Evolutionary conservation across 2,113 vertebrate genomes (phyloP).

Genomic region (Ammodytes dubius): DNA sequence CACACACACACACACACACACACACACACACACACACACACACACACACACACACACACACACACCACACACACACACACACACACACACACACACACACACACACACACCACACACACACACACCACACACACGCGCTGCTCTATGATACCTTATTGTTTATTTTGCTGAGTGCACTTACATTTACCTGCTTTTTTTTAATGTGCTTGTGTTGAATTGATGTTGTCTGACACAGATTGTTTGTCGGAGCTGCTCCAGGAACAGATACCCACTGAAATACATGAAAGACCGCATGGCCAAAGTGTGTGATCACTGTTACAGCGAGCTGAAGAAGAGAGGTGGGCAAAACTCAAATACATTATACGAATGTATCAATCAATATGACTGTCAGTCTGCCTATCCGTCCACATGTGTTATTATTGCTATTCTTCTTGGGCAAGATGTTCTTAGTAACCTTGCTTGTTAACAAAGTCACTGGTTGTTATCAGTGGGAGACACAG

Average conservation of each 20-base stretch:
- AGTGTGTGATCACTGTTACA: conserved; percentile 96
- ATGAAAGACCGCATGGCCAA: conserved; percentile 95
- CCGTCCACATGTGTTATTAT: not conserved
- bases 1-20: no score
- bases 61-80: no score
- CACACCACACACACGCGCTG: no score
- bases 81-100: no score
- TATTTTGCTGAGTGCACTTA: not conserved
- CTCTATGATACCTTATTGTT: no score
- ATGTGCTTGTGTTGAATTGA: conserved; percentile 1
- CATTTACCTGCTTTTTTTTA: not conserved
- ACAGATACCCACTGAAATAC: conserved; percentile 96
- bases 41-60: not conserved
- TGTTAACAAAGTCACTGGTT: not conserved
- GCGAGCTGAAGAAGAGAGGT: conserved; percentile 91
- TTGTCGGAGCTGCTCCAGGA: conserved; percentile 95
- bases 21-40: not conserved
- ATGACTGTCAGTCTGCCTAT: not conserved
- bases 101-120: no score
- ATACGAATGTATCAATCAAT: not conserved
- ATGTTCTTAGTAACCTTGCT: no score
- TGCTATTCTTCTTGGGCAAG: not conserved
- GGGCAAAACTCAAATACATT: conserved; percentile 24
- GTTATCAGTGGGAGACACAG: not conserved
- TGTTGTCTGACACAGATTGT: conserved; percentile 88